phyloP scores from a whole-genome alignment of 2,113 vertebrate species.

The Perognathus longimembris region DNA sequence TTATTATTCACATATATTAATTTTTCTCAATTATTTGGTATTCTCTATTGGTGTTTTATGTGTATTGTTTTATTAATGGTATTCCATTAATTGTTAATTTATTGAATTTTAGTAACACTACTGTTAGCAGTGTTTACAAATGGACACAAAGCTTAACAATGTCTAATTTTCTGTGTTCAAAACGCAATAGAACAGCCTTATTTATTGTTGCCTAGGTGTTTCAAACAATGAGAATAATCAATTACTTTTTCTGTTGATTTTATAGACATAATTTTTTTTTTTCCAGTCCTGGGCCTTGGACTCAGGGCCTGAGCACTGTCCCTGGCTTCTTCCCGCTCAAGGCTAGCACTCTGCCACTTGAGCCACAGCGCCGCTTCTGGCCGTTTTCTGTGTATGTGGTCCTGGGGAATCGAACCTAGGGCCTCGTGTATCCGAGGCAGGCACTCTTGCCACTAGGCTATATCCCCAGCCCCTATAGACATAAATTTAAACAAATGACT shows the following conservation, averaged over 20 bases:
- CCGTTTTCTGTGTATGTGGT: too few relatives aligned
- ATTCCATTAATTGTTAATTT: neutral
- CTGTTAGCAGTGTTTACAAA: neutral
- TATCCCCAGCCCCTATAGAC: too few relatives aligned
- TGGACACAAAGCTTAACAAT: neutral
- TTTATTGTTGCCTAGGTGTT: neutral
- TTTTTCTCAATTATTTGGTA: neutral
- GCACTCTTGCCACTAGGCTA: too few relatives aligned
- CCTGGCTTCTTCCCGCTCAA: too few relatives aligned
- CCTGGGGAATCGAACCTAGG: too few relatives aligned
- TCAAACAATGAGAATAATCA: neutral
- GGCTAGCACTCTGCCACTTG: too few relatives aligned
- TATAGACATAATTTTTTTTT: constrained; percentile 39
- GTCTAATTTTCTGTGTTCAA: neutral
- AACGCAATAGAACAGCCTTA: neutral
- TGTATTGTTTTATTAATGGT: neutral
- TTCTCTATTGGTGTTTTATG: constrained; percentile 14
- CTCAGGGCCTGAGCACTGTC: too few relatives aligned
- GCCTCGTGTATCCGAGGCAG: too few relatives aligned
- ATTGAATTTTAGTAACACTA: neutral
- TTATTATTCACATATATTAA: neutral
- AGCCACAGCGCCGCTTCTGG: too few relatives aligned
- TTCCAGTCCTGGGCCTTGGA: too few relatives aligned
- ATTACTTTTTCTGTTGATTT: neutral
- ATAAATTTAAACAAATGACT: neutral